Evolutionary conservation across 1,140 invertebrate genomes (phyloP), one percentile per base, ranked within the genome.

Genomic region (Trichonephila inaurata): DNA sequence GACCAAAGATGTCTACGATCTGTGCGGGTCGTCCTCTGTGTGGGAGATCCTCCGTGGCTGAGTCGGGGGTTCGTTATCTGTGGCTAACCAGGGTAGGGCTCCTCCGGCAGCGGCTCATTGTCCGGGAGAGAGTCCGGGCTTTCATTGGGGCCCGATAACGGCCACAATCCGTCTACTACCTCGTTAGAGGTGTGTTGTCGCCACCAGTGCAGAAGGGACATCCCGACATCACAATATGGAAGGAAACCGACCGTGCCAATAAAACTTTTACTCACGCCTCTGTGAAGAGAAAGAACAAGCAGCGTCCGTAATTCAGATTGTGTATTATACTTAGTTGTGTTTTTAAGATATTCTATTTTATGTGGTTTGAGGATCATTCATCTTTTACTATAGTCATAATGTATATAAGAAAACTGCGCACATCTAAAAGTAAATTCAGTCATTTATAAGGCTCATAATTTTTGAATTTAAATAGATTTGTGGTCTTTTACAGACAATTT

Each of bases 91-190:
- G 89, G 89, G 89, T 82, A 82, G 89, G 72, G 58, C 12, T 82
- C 77, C 28, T 77, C 51, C 88, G 44, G 69, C 64, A 14, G 88
- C 64, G 61, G 61, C 14, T 69, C 51, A 90, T 90, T 90, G 89
- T 91, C 72, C 60, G 89, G 72, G 24, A 58, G 81, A 60, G 69
- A 83, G 77, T 82, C 77, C 89, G 72, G 89, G 89, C 72, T 77
- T 82, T 91, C 69, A 91, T 24, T 64, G 72, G 72, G 77, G 21
- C 28, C 89, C 60, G 89, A 91, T 91, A 91, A 91, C 89, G 61
- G 89, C 72, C 89, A 91, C 89, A 91, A 91, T 91, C 89, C 72
- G 72, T 18, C 72, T 51, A 62, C 89, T 19, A 62, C 58, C 89
- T 90, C 88, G 88, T 90, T 90, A 90, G 69, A 40, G 33, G 33